phyloP scores from a whole-genome alignment of 2,888 invertebrate genomes.

The Drosophila barbarae region DNA sequence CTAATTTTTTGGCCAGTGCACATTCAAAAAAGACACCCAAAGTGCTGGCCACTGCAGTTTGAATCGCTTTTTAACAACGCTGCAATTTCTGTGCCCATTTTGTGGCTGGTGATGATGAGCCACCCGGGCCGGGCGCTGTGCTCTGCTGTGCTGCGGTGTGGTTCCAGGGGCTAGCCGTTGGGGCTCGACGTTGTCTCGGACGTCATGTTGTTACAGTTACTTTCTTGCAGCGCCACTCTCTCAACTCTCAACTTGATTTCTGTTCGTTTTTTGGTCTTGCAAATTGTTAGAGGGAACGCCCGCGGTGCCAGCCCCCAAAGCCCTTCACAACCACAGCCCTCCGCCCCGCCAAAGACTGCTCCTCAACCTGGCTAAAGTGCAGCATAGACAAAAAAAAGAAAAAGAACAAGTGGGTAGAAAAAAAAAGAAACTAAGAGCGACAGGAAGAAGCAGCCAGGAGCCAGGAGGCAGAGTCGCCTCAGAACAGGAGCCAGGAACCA shows the following conservation, averaged over 20 bases:
- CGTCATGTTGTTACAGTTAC: constrained; percentile 71
- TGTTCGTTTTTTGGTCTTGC: constrained; percentile 43
- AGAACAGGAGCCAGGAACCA: constrained; percentile 12
- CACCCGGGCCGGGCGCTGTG: constrained; percentile 24
- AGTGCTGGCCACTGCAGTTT: constrained; percentile 56
- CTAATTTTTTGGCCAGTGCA: constrained; percentile 10
- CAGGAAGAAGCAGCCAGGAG: constrained; percentile 36
- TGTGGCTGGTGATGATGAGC: constrained; percentile 44
- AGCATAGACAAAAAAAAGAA: constrained; percentile 33
- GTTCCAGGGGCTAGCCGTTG: constrained; percentile 14
- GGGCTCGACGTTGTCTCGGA: constrained; percentile 45
- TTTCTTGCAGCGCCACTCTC: constrained; percentile 64
- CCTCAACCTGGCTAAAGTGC: constrained; percentile 40
- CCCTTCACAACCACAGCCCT: constrained; percentile 12
- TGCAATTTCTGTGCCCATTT: constrained; percentile 63
- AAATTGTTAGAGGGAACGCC: constrained; percentile 65
- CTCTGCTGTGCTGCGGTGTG: constrained; percentile 1
- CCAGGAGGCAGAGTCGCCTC: constrained; percentile 9
- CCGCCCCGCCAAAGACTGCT: constrained; percentile 11
- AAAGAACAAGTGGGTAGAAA: constrained; percentile 2
- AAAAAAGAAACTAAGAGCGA: constrained; percentile 14
- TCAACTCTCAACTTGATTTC: constrained; percentile 44
- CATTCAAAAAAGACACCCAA: constrained; percentile 22
- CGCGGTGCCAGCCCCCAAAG: constrained; percentile 40
- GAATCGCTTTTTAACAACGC: constrained; percentile 76